Base-by-base conservation (phyloP, 1,140 invertebrate genomes). In the Musca vetustissima region DNA sequence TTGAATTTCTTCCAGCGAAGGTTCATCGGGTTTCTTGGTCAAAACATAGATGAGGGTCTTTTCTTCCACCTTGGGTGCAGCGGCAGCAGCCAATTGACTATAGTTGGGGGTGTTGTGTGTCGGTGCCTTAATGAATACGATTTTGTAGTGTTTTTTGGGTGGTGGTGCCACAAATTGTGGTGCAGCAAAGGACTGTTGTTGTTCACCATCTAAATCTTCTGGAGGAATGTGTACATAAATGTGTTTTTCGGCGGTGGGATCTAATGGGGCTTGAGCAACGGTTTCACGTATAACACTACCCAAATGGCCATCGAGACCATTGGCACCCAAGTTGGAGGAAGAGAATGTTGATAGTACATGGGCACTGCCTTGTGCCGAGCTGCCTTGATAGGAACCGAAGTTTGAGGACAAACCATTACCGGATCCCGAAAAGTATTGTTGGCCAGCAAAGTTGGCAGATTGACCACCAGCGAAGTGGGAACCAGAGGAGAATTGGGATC, bases 41-140 rank as follows among this genome's bases (percentile, higher is more conserved):
- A 93, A 82, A 21, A 93, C 91, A 85, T 92, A 93, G 81, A 93
- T 91, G 69, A 92, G 85, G 65, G 91, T 93, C 84, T 92, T 93
- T 82, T 92, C 89, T 79, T 91, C 89, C 77, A 89, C 88, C 74
- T 89, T 87, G 28, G 87, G 85, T 19, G 57, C 66, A 15, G 49
- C 52, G 24, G 69, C 59, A 15, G 50, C 57, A 69, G 90, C 84
- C 69, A 90, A 85, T 69, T 84, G 83, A 69, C 89, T 89, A 22
- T 74, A 73, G 68, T 86, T 87, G 52, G 89, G 89, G 48, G 89
- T 87, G 70, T 89, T 87, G 73, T 88, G 85, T 59, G 89, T 87
- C 48, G 91, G 90, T 28, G 91, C 90, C 85, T 92, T 92, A 81
- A 93, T 92, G 87, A 92, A 92, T 78, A 93, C 91, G 74, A 93